Conservation (phyloP, 2,888 invertebrate genomes). For the Neoaliturus tenellus region DNA sequence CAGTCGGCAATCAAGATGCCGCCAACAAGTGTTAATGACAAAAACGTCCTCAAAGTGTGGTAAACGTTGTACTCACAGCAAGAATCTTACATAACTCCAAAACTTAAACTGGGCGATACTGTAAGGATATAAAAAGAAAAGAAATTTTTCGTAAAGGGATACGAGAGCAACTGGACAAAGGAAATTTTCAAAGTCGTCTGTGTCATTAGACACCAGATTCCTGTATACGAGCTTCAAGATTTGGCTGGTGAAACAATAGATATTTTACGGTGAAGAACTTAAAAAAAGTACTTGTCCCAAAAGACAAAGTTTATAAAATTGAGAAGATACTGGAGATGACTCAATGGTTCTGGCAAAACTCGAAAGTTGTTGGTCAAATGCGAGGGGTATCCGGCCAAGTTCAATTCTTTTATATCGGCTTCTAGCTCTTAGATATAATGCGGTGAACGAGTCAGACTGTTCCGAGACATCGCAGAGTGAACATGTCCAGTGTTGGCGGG, state of each 20-base stretch:
- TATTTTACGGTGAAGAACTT: constrained; percentile 65
- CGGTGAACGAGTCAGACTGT: not conserved
- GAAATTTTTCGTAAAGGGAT: constrained; percentile 64
- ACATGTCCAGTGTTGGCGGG: constrained; percentile 16
- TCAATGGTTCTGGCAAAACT: constrained; percentile 57
- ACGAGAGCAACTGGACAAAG: constrained; percentile 64
- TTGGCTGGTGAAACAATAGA: constrained; percentile 62
- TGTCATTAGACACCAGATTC: constrained; percentile 44
- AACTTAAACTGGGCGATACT: constrained; percentile 23
- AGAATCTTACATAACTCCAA: not conserved
- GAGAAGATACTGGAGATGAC: constrained; percentile 62
- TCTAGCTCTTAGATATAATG: constrained; percentile 17
- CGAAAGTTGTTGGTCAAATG: constrained; percentile 65
- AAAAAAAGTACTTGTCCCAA: constrained; percentile 61
- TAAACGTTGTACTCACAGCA: constrained; percentile 50
- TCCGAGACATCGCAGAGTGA: not conserved
- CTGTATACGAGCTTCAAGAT: constrained; percentile 66
- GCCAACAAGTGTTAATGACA: constrained; percentile 60
- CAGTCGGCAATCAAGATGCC: constrained; percentile 64
- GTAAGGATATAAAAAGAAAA: constrained; percentile 62
- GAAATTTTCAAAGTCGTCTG: constrained; percentile 56
- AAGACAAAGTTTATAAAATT: constrained; percentile 64
- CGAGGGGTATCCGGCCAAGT: constrained; percentile 65
- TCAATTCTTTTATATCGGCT: constrained; percentile 64
- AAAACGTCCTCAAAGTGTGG: constrained; percentile 43